Percentiles rank a stretch among this genome's conserved stretches.
Conservation (phyloP, 1,140 invertebrate genomes). For the Bombus polaris region DNA sequence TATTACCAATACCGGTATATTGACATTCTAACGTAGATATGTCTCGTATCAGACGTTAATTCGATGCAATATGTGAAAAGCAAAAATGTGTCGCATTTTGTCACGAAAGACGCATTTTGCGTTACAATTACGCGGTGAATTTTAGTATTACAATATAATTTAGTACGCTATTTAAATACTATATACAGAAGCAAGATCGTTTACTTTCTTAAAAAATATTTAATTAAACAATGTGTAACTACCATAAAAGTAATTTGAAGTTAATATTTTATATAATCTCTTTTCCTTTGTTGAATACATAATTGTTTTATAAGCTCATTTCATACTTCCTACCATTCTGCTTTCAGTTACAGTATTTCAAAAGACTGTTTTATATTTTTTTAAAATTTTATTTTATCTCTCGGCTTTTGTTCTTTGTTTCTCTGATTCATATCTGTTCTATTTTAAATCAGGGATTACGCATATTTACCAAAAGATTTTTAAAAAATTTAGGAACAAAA, state of each 20-base stretch:
- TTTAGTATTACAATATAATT: neutral
- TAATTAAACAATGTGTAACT: neutral
- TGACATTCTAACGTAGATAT: conserved; percentile 20
- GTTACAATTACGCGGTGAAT: neutral
- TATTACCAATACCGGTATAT: conserved; percentile 20
- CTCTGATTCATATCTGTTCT: neutral
- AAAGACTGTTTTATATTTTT: neutral
- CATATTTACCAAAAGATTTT: neutral
- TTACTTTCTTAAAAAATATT: neutral
- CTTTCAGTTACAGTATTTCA: neutral
- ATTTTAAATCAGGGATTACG: neutral
- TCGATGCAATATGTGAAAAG: neutral
- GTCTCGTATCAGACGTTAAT: neutral
- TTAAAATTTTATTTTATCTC: neutral
- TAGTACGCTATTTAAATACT: neutral
- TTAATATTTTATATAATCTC: neutral
- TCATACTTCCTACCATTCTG: neutral
- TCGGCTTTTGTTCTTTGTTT: neutral
- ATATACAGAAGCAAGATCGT: neutral
- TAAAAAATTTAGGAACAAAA: neutral
- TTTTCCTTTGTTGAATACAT: neutral
- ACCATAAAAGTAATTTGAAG: neutral
- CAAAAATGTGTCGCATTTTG: neutral
- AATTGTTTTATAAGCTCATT: neutral
- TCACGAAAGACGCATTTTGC: neutral